Evolutionary conservation across 2,888 invertebrate species (phyloP), one percentile per base, ranked within the genome.

Genomic region (Drosophila yooni): DNA sequence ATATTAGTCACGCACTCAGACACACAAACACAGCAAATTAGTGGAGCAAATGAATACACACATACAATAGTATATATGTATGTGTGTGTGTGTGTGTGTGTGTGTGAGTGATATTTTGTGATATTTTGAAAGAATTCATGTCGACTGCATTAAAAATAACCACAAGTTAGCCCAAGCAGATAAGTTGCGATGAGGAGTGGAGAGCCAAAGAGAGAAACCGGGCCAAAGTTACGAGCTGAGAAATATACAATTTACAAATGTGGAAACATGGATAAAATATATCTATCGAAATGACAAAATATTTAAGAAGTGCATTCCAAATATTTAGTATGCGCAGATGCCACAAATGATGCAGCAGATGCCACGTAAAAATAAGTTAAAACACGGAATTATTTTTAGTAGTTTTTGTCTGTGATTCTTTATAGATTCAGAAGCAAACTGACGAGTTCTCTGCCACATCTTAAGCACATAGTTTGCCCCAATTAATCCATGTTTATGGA

Each of bases 81-180:
- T 74, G 57, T 81, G 48, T 64, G 66, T n/a, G n/a, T 60, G 68
- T 52, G 27, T 73, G 34, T 70, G 31, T 74, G 70, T 74, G 54
- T 81, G 51, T 64, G 66, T 60, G 68, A 50, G 33, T 73, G 38
- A 40, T 40, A 38, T 10, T 51, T 54, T 75, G 66, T 67, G 73
- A 73, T 81, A 83, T 85, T 85, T 81, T 83, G 83, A 87, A 85
- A 84, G 85, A 87, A 84, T 87, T 87, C 83, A 87, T 87, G 85
- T 82, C 83, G 82, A 72, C 76, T 83, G 86, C 83, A 79, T 84
- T 76, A 83, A 85, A 86, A 86, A 86, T 86, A 86, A 82, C 88
- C 88, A 75, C 82, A 85, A 80, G 62, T 72, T 79, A 43, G 69
- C 40, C 53, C 40, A 62, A 60, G 36, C 72, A 68, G 76, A 69